Evolutionary conservation across 2,797 vertebrate genomes (phyloP).

Genomic region (Eulemur rubriventer): DNA sequence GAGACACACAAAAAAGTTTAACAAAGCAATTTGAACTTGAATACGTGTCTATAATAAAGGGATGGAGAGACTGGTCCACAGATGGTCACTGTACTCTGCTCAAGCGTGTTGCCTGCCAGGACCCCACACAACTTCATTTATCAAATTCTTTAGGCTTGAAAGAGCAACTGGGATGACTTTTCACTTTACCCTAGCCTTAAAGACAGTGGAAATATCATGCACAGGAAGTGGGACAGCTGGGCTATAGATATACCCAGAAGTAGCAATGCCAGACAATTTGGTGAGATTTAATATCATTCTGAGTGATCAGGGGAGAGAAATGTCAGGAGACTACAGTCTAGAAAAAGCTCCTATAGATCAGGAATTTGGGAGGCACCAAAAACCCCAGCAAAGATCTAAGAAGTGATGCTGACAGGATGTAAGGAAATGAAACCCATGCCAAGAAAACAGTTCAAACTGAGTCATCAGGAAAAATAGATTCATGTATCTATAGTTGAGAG

Average conservation of each 20-base stretch:
- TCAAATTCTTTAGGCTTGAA: slow-evolving; percentile 65
- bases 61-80: slow-evolving; percentile 48
- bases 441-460: slow-evolving; percentile 29
- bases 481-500: background rate
- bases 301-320: slow-evolving; percentile 45
- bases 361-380: background rate
- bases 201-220: background rate
- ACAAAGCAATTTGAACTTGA: slow-evolving; percentile 69
- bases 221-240: background rate
- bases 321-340: background rate
- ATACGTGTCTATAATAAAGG: slow-evolving; percentile 21
- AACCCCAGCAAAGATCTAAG: background rate
- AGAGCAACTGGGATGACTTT: slow-evolving; percentile 62
- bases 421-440: background rate
- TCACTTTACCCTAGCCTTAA: slow-evolving; percentile 25
- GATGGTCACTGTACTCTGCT: slow-evolving; percentile 54
- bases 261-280: background rate
- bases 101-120: slow-evolving; percentile 53
- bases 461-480: background rate
- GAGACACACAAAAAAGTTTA: slow-evolving; percentile 27
- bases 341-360: background rate
- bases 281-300: slow-evolving; percentile 39
- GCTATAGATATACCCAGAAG: background rate
- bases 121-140: slow-evolving; percentile 63
- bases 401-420: background rate